Base-by-base conservation (phyloP, 2,113 vertebrate species). In the Triplophysa rosa region DNA sequence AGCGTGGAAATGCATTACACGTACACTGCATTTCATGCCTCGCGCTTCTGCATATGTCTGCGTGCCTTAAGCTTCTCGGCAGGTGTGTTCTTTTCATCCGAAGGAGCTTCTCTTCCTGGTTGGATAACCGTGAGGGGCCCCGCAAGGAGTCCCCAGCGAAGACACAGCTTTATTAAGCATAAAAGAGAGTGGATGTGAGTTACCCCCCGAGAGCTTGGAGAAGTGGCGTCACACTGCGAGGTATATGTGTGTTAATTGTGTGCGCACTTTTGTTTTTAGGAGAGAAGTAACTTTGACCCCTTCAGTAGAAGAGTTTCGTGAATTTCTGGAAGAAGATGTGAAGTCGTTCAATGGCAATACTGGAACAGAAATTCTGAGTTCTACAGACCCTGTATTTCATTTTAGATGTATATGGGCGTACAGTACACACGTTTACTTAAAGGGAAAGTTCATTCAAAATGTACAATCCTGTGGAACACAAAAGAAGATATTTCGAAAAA, bases 71-170 rank as follows among this genome's bases (percentile, higher is more conserved):
- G 90, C 85, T 63, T 82, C 90, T 86, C 87, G 65, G 89, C 87
- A 92, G 91, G 92, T 92, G 91, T 89, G 88, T 89, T 91, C 85
- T 88, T 91, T 91, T 92, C 87, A 91, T 91, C 89, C 89, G 26
- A 67, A 78, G 29, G n/a, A 64, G 29, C 54, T 37, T 66, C 45
- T 78, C 42, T 59, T 29, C 2, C 69, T 23, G 42, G n/a, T 58
- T 49, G 2, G 75, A 14, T 80, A 45, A 84, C 82, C 8, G 79
- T 70, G 83, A 8, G 49, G 80, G 59, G 87, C 84, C 64, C 83
- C 85, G 86, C 87, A 74, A 75, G 82, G 82, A 86, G 89, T 84
- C 86, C 85, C 84, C 77, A 85, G 84, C 13, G 47, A 13, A 66
- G 62, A 65, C 45, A 69, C 67, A 79, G 62, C 77, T 89, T 92